Percentiles rank a stretch among this genome's conserved stretches.
Conservation (phyloP, 2,113 vertebrate species). For the Brachyistius frenatus region DNA sequence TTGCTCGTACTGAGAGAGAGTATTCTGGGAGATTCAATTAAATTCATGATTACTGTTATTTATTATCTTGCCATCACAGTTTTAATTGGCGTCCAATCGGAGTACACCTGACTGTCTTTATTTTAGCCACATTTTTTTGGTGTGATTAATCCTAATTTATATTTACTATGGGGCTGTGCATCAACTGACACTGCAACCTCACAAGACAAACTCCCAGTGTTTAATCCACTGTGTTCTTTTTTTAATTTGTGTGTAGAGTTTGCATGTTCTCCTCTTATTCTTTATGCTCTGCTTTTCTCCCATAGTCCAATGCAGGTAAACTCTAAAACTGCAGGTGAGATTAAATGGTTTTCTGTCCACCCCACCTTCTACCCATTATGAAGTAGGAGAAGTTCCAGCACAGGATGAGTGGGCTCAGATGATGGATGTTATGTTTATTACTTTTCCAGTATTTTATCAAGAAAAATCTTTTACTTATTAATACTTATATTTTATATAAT, state of each 20-base stretch:
- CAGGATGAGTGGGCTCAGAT: slow-evolving; percentile 1
- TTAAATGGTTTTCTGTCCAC: not conserved
- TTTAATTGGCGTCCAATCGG: not conserved
- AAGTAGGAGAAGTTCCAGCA: not conserved
- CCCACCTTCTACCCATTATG: not conserved
- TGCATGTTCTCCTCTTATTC: not conserved
- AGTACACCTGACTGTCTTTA: not conserved
- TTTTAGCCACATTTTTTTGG: not conserved
- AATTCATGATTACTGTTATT: slow-evolving; percentile 8
- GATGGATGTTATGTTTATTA: slow-evolving; percentile 19
- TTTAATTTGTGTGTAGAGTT: not conserved
- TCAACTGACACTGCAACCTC: not conserved
- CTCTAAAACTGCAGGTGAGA: slow-evolving; percentile 11
- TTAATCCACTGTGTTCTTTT: not conserved
- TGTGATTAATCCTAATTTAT: not conserved
- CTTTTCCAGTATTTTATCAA: slow-evolving; percentile 20
- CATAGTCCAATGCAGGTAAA: not conserved
- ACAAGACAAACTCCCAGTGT: not conserved
- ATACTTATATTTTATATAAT: not conserved
- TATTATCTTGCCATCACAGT: slow-evolving; percentile 20
- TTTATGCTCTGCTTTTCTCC: not conserved
- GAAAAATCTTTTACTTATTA: slow-evolving; percentile 6
- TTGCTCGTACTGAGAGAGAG: not conserved
- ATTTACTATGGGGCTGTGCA: not conserved
- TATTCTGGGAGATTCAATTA: slow-evolving; percentile 12